Conservation (phyloP, 2,888 invertebrate genomes). For the Yponomeuta cagnagella region DNA sequence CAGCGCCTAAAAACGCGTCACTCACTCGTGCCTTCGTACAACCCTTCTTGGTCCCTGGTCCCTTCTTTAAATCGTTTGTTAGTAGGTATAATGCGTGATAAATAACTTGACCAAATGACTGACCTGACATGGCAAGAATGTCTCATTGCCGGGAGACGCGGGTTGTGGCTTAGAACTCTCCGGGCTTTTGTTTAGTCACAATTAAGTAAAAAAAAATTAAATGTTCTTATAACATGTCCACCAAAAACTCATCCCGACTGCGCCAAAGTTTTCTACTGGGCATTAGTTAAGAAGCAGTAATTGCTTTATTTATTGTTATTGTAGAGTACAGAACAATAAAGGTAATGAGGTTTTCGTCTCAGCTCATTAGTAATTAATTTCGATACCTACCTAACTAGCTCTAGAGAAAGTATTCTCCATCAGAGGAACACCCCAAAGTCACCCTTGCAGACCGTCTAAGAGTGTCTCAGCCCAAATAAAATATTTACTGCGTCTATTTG, state of each 20-base stretch:
- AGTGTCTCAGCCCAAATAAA: not conserved
- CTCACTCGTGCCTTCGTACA: too few relatives aligned
- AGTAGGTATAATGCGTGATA: not conserved
- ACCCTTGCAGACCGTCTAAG: not conserved
- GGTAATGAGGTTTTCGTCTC: not conserved
- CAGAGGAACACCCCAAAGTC: not conserved
- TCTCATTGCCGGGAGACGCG: too few relatives aligned
- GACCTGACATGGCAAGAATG: too few relatives aligned
- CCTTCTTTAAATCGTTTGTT: not conserved
- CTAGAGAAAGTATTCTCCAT: not conserved
- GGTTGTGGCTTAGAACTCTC: too few relatives aligned
- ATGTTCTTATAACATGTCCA: too few relatives aligned
- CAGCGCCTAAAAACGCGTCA: too few relatives aligned
- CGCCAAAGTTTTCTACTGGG: not conserved
- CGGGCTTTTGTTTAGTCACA: too few relatives aligned
- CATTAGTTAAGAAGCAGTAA: not conserved
- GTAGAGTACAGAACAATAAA: not conserved
- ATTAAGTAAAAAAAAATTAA: too few relatives aligned
- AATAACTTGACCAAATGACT: too few relatives aligned
- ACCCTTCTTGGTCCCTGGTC: not conserved
- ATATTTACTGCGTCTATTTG: not conserved
- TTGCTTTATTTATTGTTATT: not conserved
- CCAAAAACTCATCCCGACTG: too few relatives aligned
- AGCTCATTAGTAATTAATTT: not conserved
- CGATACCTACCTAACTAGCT: not conserved